Conservation (phyloP, 2,113 vertebrate genomes). For the Pollimyrus isidori region DNA sequence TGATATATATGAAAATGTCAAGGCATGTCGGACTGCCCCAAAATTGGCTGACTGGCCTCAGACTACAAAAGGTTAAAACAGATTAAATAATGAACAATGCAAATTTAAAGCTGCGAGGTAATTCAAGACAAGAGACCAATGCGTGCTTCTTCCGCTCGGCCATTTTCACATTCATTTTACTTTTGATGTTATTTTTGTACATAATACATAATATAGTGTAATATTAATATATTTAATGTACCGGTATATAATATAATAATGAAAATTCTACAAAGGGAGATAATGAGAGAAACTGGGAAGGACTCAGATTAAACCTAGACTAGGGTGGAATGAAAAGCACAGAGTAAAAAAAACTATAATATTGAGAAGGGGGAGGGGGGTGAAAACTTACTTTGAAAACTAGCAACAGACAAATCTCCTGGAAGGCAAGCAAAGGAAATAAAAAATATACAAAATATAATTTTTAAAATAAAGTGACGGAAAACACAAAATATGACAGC, state of each 20-base stretch:
- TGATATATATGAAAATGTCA: background rate
- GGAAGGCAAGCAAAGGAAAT: conserved; percentile 55
- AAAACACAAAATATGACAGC: conserved; percentile 11
- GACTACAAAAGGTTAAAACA: background rate
- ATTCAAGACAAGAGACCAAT: background rate
- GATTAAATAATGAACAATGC: background rate
- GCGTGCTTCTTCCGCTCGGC: background rate
- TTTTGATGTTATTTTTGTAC: background rate
- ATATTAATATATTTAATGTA: too few species aligned
- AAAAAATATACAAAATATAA: background rate
- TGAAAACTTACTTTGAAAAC: conserved; percentile 78
- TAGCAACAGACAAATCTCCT: conserved; percentile 82
- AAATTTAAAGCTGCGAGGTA: conserved; percentile 13
- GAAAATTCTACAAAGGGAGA: background rate
- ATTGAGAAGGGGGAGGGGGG: background rate
- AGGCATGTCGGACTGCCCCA: background rate
- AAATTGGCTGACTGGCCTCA: background rate
- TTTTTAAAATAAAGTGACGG: background rate
- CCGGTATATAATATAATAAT: background rate
- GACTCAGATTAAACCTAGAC: background rate
- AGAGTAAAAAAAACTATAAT: background rate
- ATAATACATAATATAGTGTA: too few species aligned
- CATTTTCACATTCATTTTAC: background rate
- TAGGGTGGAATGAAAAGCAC: background rate
- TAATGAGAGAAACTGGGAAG: background rate